A percentile compares a stretch with the other conserved stretches of the same genome.
These are phyloP conservation scores for Puma concolor DNA, from an alignment of 2,113 vertebrate genomes.

Conservation along the genomic window DNA sequence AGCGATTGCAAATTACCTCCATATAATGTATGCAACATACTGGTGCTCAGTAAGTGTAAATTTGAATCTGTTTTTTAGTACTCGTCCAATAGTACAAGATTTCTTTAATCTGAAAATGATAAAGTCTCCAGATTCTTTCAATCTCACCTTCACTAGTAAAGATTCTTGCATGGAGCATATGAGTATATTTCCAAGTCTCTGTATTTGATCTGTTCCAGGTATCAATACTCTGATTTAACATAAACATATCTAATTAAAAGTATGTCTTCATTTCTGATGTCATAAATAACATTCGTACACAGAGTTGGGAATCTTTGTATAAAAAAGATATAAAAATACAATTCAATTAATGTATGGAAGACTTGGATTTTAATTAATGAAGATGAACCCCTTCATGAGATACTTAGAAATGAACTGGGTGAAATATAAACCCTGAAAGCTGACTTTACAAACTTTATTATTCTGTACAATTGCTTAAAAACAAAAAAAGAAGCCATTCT, in stretches of 20 bases:
- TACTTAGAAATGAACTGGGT: not conserved
- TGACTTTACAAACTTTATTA: not conserved
- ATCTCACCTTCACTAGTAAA: not conserved
- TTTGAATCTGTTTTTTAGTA: not conserved
- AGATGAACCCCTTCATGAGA: not conserved
- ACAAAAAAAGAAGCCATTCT: not conserved
- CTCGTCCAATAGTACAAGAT: not conserved
- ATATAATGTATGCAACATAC: not conserved
- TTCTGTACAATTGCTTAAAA: not conserved
- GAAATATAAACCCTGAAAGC: not conserved
- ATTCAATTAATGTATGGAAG: not conserved
- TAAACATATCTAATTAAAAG: not conserved
- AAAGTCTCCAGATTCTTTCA: not conserved
- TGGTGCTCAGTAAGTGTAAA: not conserved
- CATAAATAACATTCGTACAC: not conserved
- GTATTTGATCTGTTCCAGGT: not conserved
- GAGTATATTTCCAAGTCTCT: not conserved
- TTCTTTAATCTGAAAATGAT: not conserved
- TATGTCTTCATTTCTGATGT: not conserved
- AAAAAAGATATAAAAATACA: not conserved
- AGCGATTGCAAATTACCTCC: not conserved
- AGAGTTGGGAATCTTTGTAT: not conserved
- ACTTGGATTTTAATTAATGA: not conserved
- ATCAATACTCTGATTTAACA: not conserved
- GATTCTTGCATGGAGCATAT: not conserved